Evolutionary conservation across 2,888 invertebrate species (phyloP), one percentile per base, ranked within the genome.

Genomic region (Bedellia somnulentella): DNA sequence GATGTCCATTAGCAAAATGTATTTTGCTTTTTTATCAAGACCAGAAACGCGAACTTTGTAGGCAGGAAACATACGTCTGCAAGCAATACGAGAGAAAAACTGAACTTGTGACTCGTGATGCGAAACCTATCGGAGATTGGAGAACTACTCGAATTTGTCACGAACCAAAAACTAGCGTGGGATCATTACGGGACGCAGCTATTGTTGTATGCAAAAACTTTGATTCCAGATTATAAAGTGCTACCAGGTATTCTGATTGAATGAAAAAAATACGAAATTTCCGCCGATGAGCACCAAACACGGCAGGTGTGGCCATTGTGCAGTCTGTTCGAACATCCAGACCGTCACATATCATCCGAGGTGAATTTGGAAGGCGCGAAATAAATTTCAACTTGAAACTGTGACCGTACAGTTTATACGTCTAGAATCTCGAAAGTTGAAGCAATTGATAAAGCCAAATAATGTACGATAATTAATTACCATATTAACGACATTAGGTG

Each of bases 1-100:
- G 71, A 98, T 95, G 83, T 99, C 98, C 88, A 98, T 84, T 53
- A 99, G 85, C 40, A 98, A 84, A 73, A 97, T 96, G 85, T 99
- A 98, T 81, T 99, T 99, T 62, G 96, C 93, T 80, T 96, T 93
- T 68, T 95, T 90, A 82, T 99, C 97, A 80, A 99, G 80, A 50
- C 98, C 98, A 60, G 93, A 92, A 54, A 98, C 92, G 62, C 96
- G 90, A 78, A 97, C 96, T 83, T 97, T 97, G 89, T 93, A 97
- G 80, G 98, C 95, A 57, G 98, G 98, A 80, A 99, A 99, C 93
- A 99, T 98, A 85, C 98, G 94, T 83, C 97, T 98, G 87, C 41
- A 87, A 81, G 79, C 80, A 78, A 76, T 59, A 66, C 56, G 68
- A 71, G 64, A 73, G 71, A 75, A 73, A 71, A 67, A 70, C 67